Evolutionary conservation across 2,113 vertebrate genomes (phyloP), one percentile per base, ranked within the genome.

Genomic region (Syngnathus typhle): DNA sequence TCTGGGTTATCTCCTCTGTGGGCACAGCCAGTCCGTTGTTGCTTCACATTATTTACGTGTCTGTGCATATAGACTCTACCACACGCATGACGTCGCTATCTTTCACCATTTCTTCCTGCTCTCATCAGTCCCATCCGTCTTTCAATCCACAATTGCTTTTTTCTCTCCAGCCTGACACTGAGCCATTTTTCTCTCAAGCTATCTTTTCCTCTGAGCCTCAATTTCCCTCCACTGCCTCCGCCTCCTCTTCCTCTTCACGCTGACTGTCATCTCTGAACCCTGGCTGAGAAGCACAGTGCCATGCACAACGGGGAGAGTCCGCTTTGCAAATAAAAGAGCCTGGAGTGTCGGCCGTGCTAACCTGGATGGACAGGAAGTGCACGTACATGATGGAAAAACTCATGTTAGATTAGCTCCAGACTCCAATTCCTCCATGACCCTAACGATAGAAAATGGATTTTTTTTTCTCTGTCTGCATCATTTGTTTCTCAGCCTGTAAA

Each of bases 41-140:
- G 84, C 89, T 89, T 89, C 89, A 88, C 83, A 90, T 91, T 90
- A 91, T 90, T 91, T 91, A 89, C 87, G 84, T 89, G 89, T 89
- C 89, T 91, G 84, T 90, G 89, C 15, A 19, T 47, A 46, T 32
- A 46, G 64, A 76, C 74, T 76, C 76, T 77, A 72, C 78, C 74
- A 83, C 81, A 68, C 58, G 19, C 39, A 62, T 75, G 63, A 60
- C 72, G 69, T 71, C 69, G 68, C 39, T 77, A 73, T 69, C 69
- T 80, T 54, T 66, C 68, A 65, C 67, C 72, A 68, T 76, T 69
- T 67, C 67, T 74, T 64, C 68, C 32, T 4, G 41, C 41, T 4
- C 8, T 43, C 41, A 43, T 11, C 10, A 11, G 41, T 12, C 41
- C 41, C 41, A 13, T 46, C 43, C 13, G 12, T 27, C 19, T 61